phyloP scores from a whole-genome alignment of 2,888 invertebrate genomes.

The Criorhina ranunculi region DNA sequence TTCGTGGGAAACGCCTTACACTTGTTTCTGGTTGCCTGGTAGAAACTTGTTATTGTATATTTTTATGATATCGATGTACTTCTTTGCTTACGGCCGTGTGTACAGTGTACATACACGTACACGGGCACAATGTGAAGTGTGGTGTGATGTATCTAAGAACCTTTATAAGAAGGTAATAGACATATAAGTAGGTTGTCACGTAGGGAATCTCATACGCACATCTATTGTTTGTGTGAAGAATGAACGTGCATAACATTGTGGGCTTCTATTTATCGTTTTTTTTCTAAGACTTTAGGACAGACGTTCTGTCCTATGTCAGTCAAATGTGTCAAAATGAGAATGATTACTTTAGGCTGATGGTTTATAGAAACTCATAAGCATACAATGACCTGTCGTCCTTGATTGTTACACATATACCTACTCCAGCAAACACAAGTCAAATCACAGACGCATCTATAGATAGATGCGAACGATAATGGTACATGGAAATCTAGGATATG shows the following conservation, averaged over 20 bases:
- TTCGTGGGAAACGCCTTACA: background rate
- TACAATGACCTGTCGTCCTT: background rate
- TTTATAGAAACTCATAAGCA: background rate
- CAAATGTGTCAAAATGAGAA: constrained; percentile 12
- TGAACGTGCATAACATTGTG: background rate
- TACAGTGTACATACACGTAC: too few relatives aligned
- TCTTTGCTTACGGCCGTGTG: background rate
- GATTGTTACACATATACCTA: constrained; percentile 14
- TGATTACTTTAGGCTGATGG: constrained; percentile 5
- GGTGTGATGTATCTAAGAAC: background rate
- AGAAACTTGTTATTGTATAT: constrained; percentile 75
- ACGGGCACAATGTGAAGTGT: too few relatives aligned
- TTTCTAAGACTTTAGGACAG: background rate
- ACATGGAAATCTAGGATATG: background rate
- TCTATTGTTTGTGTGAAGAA: background rate
- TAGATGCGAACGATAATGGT: background rate
- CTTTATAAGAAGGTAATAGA: constrained; percentile 11
- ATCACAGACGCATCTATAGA: background rate
- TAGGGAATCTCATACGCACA: background rate
- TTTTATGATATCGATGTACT: constrained; percentile 57
- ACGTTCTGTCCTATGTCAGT: background rate
- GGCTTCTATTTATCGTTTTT: background rate
- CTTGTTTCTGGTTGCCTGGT: constrained; percentile 59
- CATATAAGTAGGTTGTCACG: constrained; percentile 1
- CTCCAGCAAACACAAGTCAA: background rate